Base-by-base conservation (phyloP, 2,888 invertebrate genomes). In the Baccha elongata region DNA sequence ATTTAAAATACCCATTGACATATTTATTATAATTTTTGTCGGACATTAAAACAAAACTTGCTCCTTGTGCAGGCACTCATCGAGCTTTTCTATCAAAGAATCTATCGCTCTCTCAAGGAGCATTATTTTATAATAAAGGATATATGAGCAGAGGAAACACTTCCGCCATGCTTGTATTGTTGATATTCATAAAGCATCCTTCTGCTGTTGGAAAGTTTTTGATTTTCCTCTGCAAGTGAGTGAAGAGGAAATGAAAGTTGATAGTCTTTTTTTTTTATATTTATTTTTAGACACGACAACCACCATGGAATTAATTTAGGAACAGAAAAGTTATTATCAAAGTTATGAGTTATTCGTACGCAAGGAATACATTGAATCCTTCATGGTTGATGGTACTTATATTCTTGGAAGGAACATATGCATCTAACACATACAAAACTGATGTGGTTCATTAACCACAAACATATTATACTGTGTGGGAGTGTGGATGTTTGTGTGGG, bases 121-220 rank as follows among this genome's bases (percentile, higher is more conserved):
- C n/a, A n/a, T n/a, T n/a, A n/a, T 55, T 21, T 40, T 37, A 21
- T 35, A 37, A 17, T 52, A 17, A 52, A n/a, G 13, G 40, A 40
- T 55, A 11, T 11, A 13, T 7, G n/a, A n/a, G n/a, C n/a, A n/a
- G n/a, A n/a, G n/a, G n/a, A n/a, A 55, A 23, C 23, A 58, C 15
- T 29, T 15, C 23, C 35, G 42, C 32, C 15, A 19, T 15, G 60
- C 44, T 69, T 69, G n/a, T n/a, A n/a, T n/a, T 48, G 62, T 73
- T 72, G 50, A 52, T 68, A 79, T 79, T 79, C 79, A 73, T 68
- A 55, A 73, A 68, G 44, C 60, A 79, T 73, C 62, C 62, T 62
- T 62, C 17, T 17, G 60, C 21, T 23, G 23, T 35, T 53, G 21
- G 1, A 40, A 58, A 58, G 23, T 40, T 58, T 29, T 11, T 19